Evolutionary conservation across 1,140 invertebrate genomes (phyloP), one percentile per base, ranked within the genome.

Genomic region (Oedothorax gibbosus): DNA sequence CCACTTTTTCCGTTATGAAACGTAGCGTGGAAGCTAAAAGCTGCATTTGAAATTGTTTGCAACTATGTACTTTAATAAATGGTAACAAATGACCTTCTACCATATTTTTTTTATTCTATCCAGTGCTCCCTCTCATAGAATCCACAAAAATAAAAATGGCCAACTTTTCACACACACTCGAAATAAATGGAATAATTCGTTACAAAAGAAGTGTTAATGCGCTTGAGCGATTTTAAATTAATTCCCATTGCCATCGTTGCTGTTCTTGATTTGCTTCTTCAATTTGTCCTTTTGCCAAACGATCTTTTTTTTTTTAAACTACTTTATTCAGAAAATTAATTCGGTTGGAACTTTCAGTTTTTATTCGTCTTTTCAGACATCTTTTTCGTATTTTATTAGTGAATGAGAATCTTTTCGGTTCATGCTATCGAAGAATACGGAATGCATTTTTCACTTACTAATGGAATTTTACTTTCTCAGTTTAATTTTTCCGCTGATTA

Each of bases 141-240:
- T 18, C 54, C 9, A 7, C n/a, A n/a, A 18, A 18, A 51, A 51
- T 50, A 77, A 60, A 65, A 77, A 77, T 75, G 72, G 56, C 57
- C 20, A 71, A 71, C 15, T 71, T 51, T 71, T 53, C 35, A 35
- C 35, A 35, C 57, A 62, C 18, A 15, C 35, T 53, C 54, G 69
- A 75, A 60, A 20, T 49, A 77, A 77, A 77, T 50, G 75, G 65
- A 77, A 77, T 18, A 21, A 77, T 35, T 49, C 65, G 75, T 77
- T 77, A 62, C 35, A 35, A 35, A 35, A 35, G 35, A 35, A 35
- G 35, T 72, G 69, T 20, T 18, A 35, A 20, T 53, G 15, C 72
- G 18, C 14, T 65, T 35, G 62, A 14, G 64, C 77, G 62, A 68
- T 51, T 79, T 79, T 79, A 79, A 79, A 79, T 79, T 79, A 79